Evolutionary conservation across 37 sponge, comb jelly and placozoan species (phyloP).

Genomic region (Tethya wilhelma): DNA sequence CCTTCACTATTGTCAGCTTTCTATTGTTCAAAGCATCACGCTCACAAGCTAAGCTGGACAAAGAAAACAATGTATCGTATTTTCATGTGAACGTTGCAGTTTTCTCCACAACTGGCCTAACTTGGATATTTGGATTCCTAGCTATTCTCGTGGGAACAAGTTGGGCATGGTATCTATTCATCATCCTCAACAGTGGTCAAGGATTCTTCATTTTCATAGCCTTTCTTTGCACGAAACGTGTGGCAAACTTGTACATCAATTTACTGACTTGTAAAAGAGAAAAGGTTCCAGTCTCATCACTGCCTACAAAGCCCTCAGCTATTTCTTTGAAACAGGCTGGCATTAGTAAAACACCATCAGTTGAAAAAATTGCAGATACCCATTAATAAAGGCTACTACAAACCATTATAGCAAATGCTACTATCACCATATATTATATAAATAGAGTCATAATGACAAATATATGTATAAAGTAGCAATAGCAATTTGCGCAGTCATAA

Average conservation of each 20-base stretch:
- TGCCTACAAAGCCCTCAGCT: too few relatives aligned
- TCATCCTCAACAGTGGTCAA: slow-evolving; percentile 63
- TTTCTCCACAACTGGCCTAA: slow-evolving; percentile 42
- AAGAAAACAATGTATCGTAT: not conserved
- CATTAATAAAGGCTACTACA: too few relatives aligned
- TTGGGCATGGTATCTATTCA: slow-evolving; percentile 67
- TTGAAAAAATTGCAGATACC: too few relatives aligned
- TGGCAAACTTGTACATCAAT: slow-evolving; percentile 8
- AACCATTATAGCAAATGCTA: too few relatives aligned
- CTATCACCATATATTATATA: too few relatives aligned
- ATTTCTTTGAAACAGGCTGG: too few relatives aligned
- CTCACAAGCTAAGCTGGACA: not conserved
- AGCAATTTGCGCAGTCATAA: too few relatives aligned
- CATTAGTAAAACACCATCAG: too few relatives aligned
- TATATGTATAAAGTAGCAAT: too few relatives aligned
- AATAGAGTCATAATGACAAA: too few relatives aligned
- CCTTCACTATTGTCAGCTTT: not conserved
- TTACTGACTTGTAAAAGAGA: not conserved
- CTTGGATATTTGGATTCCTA: slow-evolving; percentile 69
- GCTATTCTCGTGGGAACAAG: slow-evolving; percentile 21
- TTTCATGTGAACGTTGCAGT: slow-evolving; percentile 26
- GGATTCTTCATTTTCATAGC: slow-evolving; percentile 28
- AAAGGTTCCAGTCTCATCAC: not conserved
- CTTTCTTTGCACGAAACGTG: slow-evolving; percentile 37
- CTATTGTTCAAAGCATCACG: not conserved